Conservation (phyloP, 2,113 vertebrate species). For the Ceyx melanurus region DNA sequence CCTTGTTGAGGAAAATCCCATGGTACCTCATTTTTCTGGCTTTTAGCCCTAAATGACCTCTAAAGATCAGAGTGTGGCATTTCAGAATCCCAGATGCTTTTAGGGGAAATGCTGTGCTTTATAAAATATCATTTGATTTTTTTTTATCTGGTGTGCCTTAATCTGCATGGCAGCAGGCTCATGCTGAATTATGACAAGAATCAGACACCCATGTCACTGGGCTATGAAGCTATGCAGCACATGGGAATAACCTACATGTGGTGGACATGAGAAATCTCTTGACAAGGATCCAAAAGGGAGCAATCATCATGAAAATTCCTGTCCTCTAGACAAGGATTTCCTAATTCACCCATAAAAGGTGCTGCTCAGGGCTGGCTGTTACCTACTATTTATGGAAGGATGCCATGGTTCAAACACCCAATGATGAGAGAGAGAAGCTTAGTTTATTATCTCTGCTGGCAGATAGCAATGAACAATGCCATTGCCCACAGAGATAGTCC, state of each 20-base stretch:
- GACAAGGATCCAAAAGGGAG: not conserved
- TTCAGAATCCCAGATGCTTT: not conserved
- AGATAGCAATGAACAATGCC: not conserved
- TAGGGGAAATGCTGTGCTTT: not conserved
- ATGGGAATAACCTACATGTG: accelerated
- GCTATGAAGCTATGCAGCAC: not conserved
- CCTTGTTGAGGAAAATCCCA: not conserved
- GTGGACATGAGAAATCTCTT: not conserved
- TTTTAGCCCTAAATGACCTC: not conserved
- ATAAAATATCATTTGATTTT: not conserved
- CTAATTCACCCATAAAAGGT: not conserved
- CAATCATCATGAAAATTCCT: not conserved
- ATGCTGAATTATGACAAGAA: not conserved
- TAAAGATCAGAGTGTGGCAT: not conserved
- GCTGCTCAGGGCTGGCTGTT: not conserved
- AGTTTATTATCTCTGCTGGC: not conserved
- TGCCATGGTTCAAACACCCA: not conserved
- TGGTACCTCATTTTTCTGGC: not conserved
- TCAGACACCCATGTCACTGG: not conserved
- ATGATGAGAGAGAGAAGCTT: not conserved
- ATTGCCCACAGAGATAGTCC: not conserved
- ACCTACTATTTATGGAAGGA: not conserved
- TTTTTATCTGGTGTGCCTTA: not conserved
- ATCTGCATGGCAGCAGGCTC: not conserved
- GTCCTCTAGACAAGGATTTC: not conserved